Evolutionary conservation across 2,113 vertebrate genomes (phyloP), one percentile per base, ranked within the genome.

Genomic region (Serranochromis macrocephalus): DNA sequence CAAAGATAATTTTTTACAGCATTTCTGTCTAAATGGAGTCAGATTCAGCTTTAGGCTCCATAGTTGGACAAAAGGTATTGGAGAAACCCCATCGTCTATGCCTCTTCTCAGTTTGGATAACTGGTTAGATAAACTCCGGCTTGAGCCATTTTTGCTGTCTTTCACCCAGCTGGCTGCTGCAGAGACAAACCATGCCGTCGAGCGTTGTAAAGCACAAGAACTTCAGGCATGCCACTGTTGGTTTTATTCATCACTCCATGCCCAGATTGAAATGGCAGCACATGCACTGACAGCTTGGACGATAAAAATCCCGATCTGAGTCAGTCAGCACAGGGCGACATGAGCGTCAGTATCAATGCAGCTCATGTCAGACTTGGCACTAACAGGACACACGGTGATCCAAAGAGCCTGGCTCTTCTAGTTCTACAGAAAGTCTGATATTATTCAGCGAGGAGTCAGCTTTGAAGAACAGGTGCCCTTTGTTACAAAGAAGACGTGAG

Each of bases 161-260:
- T 81, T 92, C 88, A 89, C 85, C 79, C 89, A 89, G 82, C 86
- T 68, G 87, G 86, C 38, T 75, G 80, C 49, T 80, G 82, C 86
- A 89, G 82, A 90, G 88, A 89, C 86, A 90, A 91, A 89, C 83
- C 87, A 66, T 81, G 84, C 89, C 9, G 78, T 75, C 2, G 1
- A 85, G 80, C 87, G 84, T 82, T 87, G 83, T 83, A 68, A 86
- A 78, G 84, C 61, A 75, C 73, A 84, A 68, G 91, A 92, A 87
- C 88, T 87, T 82, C 66, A 94, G 87, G 91, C 83, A 93, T 89
- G 91, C 78, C 82, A 79, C 81, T 93, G 91, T 95, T 95, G 89
- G 83, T 88, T 94, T 93, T 80, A 83, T 75, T 81, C 73, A 78
- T 51, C 68, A 84, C 38, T 82, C 85, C 49, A 86, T 40, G 51